Evolutionary conservation across 2,113 vertebrate species (phyloP), one percentile per base, ranked within the genome.

Genomic region (Ammodytes dubius): DNA sequence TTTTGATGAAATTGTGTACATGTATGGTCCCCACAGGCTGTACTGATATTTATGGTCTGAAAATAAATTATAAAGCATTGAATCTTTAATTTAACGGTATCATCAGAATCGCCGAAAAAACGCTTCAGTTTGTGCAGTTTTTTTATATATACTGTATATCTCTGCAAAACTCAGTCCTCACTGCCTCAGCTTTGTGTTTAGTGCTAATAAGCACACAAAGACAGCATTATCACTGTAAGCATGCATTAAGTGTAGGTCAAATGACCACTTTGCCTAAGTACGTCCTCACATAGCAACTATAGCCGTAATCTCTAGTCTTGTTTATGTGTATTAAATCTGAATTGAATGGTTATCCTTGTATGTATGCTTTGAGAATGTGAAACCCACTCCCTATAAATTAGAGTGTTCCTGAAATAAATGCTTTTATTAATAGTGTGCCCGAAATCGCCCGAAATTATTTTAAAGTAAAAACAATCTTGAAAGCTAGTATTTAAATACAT

Each of bases 401-500:
- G 68, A 8, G 10, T 43, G 37, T 59, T 40, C 5, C 17, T 19
- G n/a, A 59, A n/a, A 53, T 46, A 27, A 27, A 59, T 59, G 40
- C 39, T 40, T 4, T 2, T 53, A 5, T 42, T 37, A 74, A 15
- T 53, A 43, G 50, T 53, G 50, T 8, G 43, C n/a, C 3, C 6
- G 19, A 53, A 45, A 61, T 4, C 4, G n/a, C 42, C 42, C 8
- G 0, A 59, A 39, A 60, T n/a, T 6, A 35, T 53, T 27, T 4
- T 9, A 37, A 50, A 59, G 4, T 4, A 37, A 63, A 17, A 56
- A 1, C 17, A 58, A 52, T 56, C n/a, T n/a, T 47, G 2, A 52
- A 59, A 65, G 65, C 27, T 54, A 9, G 46, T 79, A 54, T 68
- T 70, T 37, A 64, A 14, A 56, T 82, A 15, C 68, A 10, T n/a